Conservation (phyloP, 2,888 invertebrate genomes). For the Lucinisca nassula region DNA sequence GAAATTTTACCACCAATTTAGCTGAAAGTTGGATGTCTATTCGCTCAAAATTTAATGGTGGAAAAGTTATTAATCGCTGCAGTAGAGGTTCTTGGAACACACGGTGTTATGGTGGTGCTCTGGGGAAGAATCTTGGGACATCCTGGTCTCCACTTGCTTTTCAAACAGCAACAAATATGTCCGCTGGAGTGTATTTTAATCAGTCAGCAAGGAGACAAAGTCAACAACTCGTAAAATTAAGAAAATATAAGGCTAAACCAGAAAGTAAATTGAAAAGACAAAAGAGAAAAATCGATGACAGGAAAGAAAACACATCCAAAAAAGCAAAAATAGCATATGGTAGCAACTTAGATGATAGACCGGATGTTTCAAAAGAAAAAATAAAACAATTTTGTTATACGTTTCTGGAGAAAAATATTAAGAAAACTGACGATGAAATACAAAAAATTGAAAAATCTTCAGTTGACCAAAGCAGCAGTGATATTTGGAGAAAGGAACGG, state of each 20-base stretch:
- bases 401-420: background rate
- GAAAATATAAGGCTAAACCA: slow-evolving; percentile 6
- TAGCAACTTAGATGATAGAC: background rate
- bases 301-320: slow-evolving; percentile 13
- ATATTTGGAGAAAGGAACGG: slow-evolving; percentile 39
- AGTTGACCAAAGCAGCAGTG: slow-evolving; percentile 18
- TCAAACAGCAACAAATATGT: background rate
- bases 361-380: slow-evolving; percentile 3
- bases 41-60: slow-evolving; percentile 62
- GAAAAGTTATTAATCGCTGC: slow-evolving; percentile 50
- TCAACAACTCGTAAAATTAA: background rate
- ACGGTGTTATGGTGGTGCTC: slow-evolving; percentile 53
- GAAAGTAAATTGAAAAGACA: background rate
- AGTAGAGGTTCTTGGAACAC: slow-evolving; percentile 44
- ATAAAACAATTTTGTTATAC: background rate
- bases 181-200: background rate
- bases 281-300: slow-evolving; percentile 16
- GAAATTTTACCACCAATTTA: slow-evolving; percentile 58
- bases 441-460: slow-evolving; percentile 9
- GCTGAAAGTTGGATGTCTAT: slow-evolving; percentile 63
- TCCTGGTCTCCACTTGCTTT: slow-evolving; percentile 32
- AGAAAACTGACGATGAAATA: background rate
- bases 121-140: slow-evolving; percentile 47
- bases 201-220: background rate
- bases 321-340: slow-evolving; percentile 19